Evolutionary conservation across 2,888 invertebrate species (phyloP).

Genomic region (Lasioglossum calceatum): DNA sequence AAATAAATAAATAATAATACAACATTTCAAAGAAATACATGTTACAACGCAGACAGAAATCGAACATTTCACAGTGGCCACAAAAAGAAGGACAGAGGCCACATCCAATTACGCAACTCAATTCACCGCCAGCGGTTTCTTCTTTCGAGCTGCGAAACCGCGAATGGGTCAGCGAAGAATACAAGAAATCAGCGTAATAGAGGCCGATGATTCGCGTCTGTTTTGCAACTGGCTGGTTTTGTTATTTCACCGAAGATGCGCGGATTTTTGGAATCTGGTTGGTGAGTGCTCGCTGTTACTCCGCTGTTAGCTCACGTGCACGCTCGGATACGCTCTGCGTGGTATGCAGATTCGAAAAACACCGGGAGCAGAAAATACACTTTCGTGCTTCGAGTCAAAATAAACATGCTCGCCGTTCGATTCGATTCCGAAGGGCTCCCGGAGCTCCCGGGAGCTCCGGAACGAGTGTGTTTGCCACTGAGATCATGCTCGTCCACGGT

Average conservation of each 20-base stretch:
- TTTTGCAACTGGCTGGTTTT: conserved; percentile 46
- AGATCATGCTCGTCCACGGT: neutral
- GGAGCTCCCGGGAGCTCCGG: neutral
- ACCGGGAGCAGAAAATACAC: conserved; percentile 68
- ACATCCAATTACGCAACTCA: neutral
- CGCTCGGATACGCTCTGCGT: conserved; percentile 8
- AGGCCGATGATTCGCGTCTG: conserved; percentile 27
- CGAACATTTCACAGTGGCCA: too few species aligned
- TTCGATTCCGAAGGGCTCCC: conserved; percentile 5
- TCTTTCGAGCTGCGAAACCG: neutral
- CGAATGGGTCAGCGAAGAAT: neutral
- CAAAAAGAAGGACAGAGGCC: too few species aligned
- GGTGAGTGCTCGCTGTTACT: neutral
- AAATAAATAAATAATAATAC: too few species aligned
- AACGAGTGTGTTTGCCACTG: neutral
- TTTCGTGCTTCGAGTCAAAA: conserved; percentile 57
- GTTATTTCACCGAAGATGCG: conserved; percentile 65
- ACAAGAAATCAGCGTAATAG: conserved; percentile 27
- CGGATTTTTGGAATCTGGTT: conserved; percentile 40
- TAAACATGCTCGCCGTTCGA: conserved; percentile 46
- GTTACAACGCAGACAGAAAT: too few species aligned
- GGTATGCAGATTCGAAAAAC: conserved; percentile 58
- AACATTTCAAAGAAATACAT: too few species aligned
- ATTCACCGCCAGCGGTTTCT: neutral
- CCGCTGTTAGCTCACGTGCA: conserved; percentile 10